Conservation (phyloP, 2,113 vertebrate species). For the Odobenus rosmarus region DNA sequence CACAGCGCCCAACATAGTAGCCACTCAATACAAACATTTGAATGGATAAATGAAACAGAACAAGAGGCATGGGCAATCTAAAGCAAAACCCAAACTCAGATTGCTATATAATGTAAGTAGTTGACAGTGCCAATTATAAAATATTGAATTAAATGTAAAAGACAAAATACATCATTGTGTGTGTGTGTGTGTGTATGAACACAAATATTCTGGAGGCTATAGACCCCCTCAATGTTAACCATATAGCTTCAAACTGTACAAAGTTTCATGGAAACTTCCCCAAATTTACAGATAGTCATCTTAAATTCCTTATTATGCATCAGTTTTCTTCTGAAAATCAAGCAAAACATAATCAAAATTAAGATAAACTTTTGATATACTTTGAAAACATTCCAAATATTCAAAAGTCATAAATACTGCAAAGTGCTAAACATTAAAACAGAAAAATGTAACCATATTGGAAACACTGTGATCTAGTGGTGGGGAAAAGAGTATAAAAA, state of each 20-base stretch:
- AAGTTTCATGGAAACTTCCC: neutral
- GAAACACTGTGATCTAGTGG: neutral
- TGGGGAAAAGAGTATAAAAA: neutral
- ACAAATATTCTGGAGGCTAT: neutral
- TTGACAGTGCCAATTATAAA: neutral
- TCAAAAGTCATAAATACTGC: neutral
- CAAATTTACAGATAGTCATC: neutral
- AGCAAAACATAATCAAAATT: slow-evolving; percentile 37
- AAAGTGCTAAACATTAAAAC: neutral
- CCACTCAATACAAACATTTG: neutral
- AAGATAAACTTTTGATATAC: neutral
- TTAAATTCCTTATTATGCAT: neutral
- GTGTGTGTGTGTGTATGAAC: neutral
- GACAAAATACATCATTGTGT: neutral
- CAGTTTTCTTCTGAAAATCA: neutral
- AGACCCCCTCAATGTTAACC: neutral
- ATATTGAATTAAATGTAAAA: neutral
- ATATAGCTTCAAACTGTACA: neutral
- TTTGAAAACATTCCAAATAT: neutral
- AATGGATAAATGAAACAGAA: slow-evolving; percentile 2
- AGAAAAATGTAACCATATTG: neutral
- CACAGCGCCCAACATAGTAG: neutral
- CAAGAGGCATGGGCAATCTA: neutral
- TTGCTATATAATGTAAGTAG: neutral
- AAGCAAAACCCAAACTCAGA: neutral